A percentile compares a stretch with the other conserved stretches of the same genome.
Conservation (phyloP, 35 echinoderm and acorn worm genomes). For the Hemicentrotus pulcherrimus region DNA sequence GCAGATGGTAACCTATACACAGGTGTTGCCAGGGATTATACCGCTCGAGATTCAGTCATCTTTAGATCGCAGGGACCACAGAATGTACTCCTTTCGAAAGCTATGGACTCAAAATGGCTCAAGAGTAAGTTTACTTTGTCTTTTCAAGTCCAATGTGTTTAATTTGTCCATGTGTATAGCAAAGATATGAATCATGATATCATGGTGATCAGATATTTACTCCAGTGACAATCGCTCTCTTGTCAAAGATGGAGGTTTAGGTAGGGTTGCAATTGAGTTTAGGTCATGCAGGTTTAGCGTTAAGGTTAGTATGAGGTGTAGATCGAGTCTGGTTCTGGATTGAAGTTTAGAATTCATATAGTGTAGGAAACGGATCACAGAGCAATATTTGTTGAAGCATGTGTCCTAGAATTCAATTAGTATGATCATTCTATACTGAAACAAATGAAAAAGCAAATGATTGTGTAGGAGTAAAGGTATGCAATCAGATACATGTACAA, state of each 20-base stretch:
- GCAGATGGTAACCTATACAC: constrained; percentile 80
- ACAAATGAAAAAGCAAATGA: not conserved
- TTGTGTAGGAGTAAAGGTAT: not conserved
- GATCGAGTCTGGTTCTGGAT: no score
- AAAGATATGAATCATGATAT: not conserved
- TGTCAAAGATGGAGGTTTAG: no score
- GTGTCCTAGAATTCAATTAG: no score
- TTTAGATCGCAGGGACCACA: constrained; percentile 53
- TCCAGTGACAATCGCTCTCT: not conserved
- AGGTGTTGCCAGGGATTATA: constrained; percentile 70
- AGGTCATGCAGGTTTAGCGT: no score
- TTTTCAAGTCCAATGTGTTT: not conserved
- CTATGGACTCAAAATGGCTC: constrained; percentile 82
- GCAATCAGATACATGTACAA: not conserved
- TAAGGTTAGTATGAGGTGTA: no score
- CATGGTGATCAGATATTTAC: not conserved
- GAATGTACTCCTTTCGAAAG: constrained; percentile 49
- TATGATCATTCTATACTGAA: not conserved
- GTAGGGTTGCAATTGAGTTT: no score
- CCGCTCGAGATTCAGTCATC: constrained; percentile 75
- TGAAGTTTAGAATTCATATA: not conserved
- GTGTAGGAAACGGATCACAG: not conserved
- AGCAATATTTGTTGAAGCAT: not conserved
- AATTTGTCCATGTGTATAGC: not conserved
- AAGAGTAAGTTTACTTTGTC: constrained; percentile 62